phyloP scores from a whole-genome alignment of 2,888 invertebrate species.

The Polymixis flavicincta region DNA sequence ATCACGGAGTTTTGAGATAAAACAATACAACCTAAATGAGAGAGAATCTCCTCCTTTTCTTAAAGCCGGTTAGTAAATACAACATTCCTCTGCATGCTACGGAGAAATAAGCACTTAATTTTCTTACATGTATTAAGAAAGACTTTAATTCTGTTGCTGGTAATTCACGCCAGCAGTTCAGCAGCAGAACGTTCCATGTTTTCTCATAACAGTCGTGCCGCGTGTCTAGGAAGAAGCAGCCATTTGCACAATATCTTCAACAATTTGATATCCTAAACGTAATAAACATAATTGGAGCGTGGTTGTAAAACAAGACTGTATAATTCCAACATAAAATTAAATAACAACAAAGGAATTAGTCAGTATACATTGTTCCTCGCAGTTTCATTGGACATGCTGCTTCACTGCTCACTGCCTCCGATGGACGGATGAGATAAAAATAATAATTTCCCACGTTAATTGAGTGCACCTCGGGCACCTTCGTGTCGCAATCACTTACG shows the following conservation, averaged over 20 bases:
- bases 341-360: conserved; percentile 74
- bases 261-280: conserved; percentile 45
- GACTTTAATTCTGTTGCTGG: conserved; percentile 2
- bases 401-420: conserved; percentile 52
- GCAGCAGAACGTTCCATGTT: conserved; percentile 15
- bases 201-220: conserved; percentile 20
- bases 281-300: conserved; percentile 61
- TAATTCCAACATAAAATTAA: conserved; percentile 69
- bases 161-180: not conserved
- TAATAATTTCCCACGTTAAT: conserved; percentile 79
- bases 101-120: conserved; percentile 17
- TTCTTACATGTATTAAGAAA: conserved; percentile 17
- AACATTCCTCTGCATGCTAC: conserved; percentile 24
- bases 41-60: no score
- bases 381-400: conserved; percentile 70
- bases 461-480: conserved; percentile 66
- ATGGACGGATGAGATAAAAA: conserved; percentile 71
- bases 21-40: no score
- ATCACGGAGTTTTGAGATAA: no score
- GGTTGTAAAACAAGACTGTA: conserved; percentile 51
- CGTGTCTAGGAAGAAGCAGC: conserved; percentile 25
- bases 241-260: conserved; percentile 46
- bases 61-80: not conserved
- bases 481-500: conserved; percentile 70
- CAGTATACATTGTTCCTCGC: conserved; percentile 67